A percentile compares a stretch with the other conserved stretches of the same genome.
Evolutionary conservation across 2,113 vertebrate species (phyloP).

Genomic region (Narcine bancroftii): DNA sequence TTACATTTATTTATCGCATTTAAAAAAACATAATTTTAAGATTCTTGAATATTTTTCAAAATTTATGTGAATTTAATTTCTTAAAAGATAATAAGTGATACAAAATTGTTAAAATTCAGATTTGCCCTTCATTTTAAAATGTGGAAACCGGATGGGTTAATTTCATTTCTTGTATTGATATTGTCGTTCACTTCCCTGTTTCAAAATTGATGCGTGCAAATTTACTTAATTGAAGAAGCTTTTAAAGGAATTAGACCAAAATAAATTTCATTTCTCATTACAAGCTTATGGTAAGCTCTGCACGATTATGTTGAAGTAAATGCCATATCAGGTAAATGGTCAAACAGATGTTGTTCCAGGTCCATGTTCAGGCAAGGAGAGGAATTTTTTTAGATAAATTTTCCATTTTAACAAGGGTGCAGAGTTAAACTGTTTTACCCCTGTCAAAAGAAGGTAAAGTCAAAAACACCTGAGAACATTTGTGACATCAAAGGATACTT

Average conservation of each 20-base stretch:
- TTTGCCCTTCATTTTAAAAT: background rate
- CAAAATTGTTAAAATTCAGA: background rate
- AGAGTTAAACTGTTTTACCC: background rate
- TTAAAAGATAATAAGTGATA: background rate
- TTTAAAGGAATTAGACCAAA: background rate
- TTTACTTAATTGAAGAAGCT: background rate
- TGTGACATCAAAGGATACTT: background rate
- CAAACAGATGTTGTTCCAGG: background rate
- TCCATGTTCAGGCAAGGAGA: background rate
- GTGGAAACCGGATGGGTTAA: background rate
- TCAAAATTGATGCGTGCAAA: background rate
- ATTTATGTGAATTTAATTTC: background rate
- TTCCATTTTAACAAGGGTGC: background rate
- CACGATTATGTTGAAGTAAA: background rate
- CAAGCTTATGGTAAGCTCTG: background rate
- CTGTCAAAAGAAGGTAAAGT: background rate
- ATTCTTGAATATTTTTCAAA: background rate
- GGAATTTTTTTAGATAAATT: background rate
- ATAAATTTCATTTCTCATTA: background rate
- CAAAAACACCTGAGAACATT: background rate
- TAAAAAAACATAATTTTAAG: background rate
- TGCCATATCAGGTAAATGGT: background rate
- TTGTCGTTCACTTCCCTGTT: slow-evolving; percentile 11
- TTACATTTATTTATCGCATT: background rate
- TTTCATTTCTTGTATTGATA: slow-evolving; percentile 1